Conservation (phyloP, 1,140 invertebrate genomes). For the Camponotus floridanus region DNA sequence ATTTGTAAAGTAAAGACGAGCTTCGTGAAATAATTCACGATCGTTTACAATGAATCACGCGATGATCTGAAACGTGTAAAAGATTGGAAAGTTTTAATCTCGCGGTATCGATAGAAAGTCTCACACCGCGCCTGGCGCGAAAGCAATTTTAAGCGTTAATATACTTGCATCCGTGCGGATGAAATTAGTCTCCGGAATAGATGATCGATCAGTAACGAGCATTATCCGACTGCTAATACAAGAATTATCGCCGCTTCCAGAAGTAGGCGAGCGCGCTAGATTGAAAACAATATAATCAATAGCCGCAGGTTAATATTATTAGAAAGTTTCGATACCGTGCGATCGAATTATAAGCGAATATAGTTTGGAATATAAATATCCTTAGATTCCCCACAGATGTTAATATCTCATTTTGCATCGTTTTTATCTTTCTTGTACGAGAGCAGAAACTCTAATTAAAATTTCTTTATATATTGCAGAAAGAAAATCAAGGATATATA, state of each 20-base stretch:
- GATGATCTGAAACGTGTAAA: constrained; percentile 44
- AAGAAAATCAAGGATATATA: background rate
- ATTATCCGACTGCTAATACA: constrained; percentile 49
- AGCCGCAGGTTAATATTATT: constrained; percentile 60
- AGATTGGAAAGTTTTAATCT: constrained; percentile 64
- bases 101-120: constrained; percentile 62
- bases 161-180: constrained; percentile 53
- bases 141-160: constrained; percentile 64
- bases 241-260: constrained; percentile 58
- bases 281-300: constrained; percentile 64
- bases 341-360: background rate
- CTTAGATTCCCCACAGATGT: background rate
- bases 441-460: background rate
- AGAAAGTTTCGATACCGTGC: constrained; percentile 54
- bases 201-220: constrained; percentile 55
- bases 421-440: background rate
- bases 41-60: constrained; percentile 29
- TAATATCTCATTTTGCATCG: background rate
- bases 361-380: constrained; percentile 62
- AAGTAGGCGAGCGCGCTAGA: constrained; percentile 64
- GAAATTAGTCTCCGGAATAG: constrained; percentile 56
- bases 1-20: constrained; percentile 14
- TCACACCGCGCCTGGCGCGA: constrained; percentile 51
- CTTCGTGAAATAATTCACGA: background rate
- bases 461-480: background rate